Base-by-base conservation (phyloP, 1,140 invertebrate species). In the Bombus fervidus region DNA sequence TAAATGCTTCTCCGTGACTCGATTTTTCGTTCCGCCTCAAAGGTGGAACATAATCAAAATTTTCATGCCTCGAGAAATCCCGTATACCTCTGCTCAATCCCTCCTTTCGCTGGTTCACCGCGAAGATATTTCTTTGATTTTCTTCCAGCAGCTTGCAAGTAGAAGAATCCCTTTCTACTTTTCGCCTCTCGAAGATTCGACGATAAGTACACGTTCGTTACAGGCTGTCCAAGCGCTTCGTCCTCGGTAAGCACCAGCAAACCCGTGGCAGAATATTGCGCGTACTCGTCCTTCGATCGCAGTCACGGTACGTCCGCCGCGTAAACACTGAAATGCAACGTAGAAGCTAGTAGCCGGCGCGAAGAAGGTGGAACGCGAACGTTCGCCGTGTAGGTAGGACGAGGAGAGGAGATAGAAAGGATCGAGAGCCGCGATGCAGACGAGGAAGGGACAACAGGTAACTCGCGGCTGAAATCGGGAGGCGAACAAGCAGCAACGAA, bases 311-410 rank as follows among this genome's bases (percentile, higher is more conserved):
- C 86, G 80, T 69, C 57, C 53, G 62, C 47, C 82, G 57, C 68
- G 80, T 77, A 71, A 89, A 41, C 89, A 87, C 89, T 90, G 89
- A 85, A 89, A 90, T 81, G 82, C 76, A 90, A 85, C 15, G 73
- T 37, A 64, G 82, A 75, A 18, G 89, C 82, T 90, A 76, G 89
- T 90, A 90, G 87, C 77, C 78, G 79, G 18, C 34, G 64, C 85
- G 81, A 64, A 59, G 57, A 77, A 84, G 69, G 47, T 78, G 69
- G 75, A n/a, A 57, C 80, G 73, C 72, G 74, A 68, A 78, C 68
- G 69, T 78, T 76, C 69, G 76, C 85, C 76, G 43, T 31, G 34
- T 22, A 47, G 39, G 34, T 37, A 41, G 18, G 31, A 66, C 41
- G 62, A 83, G 87, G 75, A 74, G n/a, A 79, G 37, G 59, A 34